Base-by-base conservation (phyloP, 2,888 invertebrate species). In the Eulithis prunata region DNA sequence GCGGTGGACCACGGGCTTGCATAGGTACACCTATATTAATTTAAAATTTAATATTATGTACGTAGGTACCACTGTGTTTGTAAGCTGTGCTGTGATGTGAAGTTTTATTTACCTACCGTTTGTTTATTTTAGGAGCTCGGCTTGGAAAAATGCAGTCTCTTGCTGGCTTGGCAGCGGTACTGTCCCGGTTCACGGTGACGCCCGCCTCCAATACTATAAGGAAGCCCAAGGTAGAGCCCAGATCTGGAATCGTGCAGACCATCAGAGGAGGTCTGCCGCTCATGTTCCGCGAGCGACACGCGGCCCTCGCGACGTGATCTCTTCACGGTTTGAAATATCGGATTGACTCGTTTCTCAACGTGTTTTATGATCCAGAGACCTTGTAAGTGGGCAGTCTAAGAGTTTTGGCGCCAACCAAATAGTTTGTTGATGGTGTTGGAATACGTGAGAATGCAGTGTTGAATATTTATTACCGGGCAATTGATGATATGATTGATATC, bases 101-200 rank as follows among this genome's bases (percentile, higher is more conserved):
- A 7, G 38, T 41, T 41, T 41, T 41, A 41, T 41, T 5, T 41
- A 32, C 2, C 2, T 41, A 41, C 10, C 6, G 38, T 46, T 54
- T 36, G 36, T 66, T 60, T 64, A 7, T 71, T 75, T 0, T 72
- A 89, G 89, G 89, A 2, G 85, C 81, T 64, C 85, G 90, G 0
- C 69, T 89, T n/a, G 90, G 87, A 0, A 76, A 80, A 64, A 88
- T 89, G 89, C 90, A 89, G 79, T 90, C 90, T 2, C 66, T 89
- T 67, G 88, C 89, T 4, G 89, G 89, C 0, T 75, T 89, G 66
- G 89, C 89, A 13, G 88, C 89, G 10, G 77, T 89, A 46, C 76
- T 89, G 70, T 72, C 85, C 32, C 78, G 72, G 66, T 86, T 81
- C 75, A 73, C 77, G 3, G 88, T 89, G 68, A 55, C 70, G 14